Conservation (phyloP, 2,888 invertebrate species). For the Volucella inanis region DNA sequence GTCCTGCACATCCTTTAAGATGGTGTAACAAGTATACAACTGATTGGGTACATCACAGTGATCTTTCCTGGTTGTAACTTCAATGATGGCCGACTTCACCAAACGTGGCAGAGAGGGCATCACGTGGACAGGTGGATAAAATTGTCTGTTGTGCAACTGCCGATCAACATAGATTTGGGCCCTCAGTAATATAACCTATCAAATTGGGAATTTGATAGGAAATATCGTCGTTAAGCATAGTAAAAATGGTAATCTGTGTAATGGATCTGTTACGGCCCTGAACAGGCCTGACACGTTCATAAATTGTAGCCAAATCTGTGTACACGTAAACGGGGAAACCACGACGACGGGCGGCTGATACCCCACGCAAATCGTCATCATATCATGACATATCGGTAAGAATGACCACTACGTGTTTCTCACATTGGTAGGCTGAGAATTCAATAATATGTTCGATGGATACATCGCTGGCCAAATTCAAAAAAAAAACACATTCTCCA, state of each 20-base stretch:
- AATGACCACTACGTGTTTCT: constrained; percentile 99
- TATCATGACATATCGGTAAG: constrained; percentile 99
- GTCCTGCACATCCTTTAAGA: constrained; percentile 99
- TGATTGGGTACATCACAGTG: constrained; percentile 99
- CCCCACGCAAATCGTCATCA: constrained; percentile 99
- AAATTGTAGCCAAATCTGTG: constrained; percentile 99
- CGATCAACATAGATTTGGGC: constrained; percentile 99
- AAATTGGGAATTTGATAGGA: constrained; percentile 99
- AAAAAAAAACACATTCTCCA: constrained; percentile 99
- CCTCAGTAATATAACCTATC: constrained; percentile 99
- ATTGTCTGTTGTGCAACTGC: constrained; percentile 99
- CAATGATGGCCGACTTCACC: constrained; percentile 99
- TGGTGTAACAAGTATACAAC: constrained; percentile 99
- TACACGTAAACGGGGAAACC: constrained; percentile 99
- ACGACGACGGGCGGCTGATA: constrained; percentile 99
- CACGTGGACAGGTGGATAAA: constrained; percentile 99
- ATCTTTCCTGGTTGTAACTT: constrained; percentile 99
- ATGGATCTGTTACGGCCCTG: constrained; percentile 99
- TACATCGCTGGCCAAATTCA: constrained; percentile 99
- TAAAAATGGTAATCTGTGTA: constrained; percentile 99
- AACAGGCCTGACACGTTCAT: constrained; percentile 99
- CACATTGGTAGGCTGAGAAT: constrained; percentile 99
- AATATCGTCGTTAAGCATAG: constrained; percentile 99
- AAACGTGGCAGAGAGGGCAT: constrained; percentile 99
- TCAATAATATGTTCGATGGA: constrained; percentile 99